Conservation (phyloP, 2,888 invertebrate species). For the Drosophila borborema region DNA sequence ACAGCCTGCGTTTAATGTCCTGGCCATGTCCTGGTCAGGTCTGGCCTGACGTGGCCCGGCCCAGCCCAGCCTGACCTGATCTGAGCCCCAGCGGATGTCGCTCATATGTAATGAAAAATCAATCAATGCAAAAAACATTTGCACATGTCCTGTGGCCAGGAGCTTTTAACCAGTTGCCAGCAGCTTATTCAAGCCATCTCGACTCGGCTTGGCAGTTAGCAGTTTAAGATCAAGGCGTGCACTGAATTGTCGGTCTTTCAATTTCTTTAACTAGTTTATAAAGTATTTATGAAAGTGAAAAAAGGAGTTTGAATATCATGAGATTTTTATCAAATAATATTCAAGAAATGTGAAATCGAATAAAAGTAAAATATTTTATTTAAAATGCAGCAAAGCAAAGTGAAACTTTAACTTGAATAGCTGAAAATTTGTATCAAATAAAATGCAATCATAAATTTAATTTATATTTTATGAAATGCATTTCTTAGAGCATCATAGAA, state of each 20-base stretch:
- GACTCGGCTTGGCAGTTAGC: background rate
- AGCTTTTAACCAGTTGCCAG: constrained; percentile 2
- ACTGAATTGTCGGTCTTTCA: no score
- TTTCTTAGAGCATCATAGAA: background rate
- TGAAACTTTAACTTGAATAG: background rate
- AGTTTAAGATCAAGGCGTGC: background rate
- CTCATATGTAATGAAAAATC: constrained; percentile 80
- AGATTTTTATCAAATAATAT: no score
- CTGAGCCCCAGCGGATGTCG: constrained; percentile 61
- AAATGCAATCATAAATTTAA: background rate
- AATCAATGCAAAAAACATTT: constrained; percentile 68
- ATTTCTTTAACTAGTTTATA: background rate
- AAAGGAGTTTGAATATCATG: no score
- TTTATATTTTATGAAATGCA: background rate
- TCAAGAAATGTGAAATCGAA: no score
- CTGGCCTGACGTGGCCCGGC: background rate
- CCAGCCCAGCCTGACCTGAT: background rate
- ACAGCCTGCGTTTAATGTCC: constrained; percentile 58
- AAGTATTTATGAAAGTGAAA: background rate
- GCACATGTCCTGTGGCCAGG: constrained; percentile 27
- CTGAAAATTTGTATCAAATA: background rate
- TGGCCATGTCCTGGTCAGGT: constrained; percentile 26
- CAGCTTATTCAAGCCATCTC: background rate
- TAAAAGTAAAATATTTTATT: no score
- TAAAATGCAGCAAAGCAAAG: no score